Percentiles rank a stretch among this genome's conserved stretches.
Conservation (phyloP, 1,140 invertebrate genomes). For the Drosophila elegans region DNA sequence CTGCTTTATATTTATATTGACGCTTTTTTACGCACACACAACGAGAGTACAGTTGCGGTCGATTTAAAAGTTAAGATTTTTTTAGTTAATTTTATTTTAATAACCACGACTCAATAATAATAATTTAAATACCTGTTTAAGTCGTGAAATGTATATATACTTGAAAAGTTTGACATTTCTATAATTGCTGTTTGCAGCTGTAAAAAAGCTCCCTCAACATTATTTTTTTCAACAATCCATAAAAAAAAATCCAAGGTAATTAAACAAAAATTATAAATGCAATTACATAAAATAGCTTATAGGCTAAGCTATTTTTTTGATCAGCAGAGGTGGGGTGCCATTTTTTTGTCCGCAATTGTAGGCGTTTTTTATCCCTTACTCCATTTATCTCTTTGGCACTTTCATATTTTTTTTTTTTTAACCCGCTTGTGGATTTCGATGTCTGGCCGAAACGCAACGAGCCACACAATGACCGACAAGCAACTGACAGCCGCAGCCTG, state of each 20-base stretch:
- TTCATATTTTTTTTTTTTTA: slow-evolving; percentile 8
- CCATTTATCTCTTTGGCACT: slow-evolving; percentile 33
- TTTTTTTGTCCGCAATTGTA: background rate
- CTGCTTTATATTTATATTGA: slow-evolving; percentile 64
- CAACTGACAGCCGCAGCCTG: slow-evolving; percentile 43
- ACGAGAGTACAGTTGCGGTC: background rate
- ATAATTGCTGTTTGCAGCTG: background rate
- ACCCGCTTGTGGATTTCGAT: slow-evolving; percentile 41
- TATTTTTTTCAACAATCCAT: too few relatives aligned
- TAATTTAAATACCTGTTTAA: background rate
- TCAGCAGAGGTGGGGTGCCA: background rate
- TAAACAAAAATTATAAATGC: too few relatives aligned
- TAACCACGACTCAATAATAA: background rate
- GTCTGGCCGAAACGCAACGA: slow-evolving; percentile 58
- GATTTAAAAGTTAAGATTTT: slow-evolving; percentile 12
- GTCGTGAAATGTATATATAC: background rate
- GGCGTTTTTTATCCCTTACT: slow-evolving; percentile 1
- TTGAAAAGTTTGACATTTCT: background rate
- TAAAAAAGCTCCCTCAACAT: too few relatives aligned
- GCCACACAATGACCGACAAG: slow-evolving; percentile 67
- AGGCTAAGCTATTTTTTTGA: background rate
- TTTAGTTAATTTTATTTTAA: background rate
- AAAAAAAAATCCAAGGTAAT: too few relatives aligned
- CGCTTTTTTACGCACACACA: slow-evolving; percentile 33
- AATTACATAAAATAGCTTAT: too few relatives aligned